Evolutionary conservation across 2,113 vertebrate genomes (phyloP).

Genomic region (Leptodactylus fuscus): DNA sequence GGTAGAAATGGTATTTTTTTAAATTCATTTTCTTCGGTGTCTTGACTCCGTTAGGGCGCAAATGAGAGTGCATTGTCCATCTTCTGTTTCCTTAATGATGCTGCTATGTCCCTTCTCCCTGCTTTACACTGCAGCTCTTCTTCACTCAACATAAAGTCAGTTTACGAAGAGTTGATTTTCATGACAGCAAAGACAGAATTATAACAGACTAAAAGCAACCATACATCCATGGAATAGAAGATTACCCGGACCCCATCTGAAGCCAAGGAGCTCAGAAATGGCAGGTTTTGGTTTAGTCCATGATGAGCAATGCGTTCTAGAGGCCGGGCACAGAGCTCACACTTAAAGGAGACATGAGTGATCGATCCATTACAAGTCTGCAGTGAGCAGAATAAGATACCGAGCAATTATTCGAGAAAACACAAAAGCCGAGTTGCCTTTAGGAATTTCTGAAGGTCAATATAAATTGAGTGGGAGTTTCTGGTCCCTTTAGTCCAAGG

Average conservation of each 20-base stretch:
- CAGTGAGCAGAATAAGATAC: slow-evolving; percentile 11
- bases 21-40: too few relatives aligned
- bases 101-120: not conserved
- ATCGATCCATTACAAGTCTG: not conserved
- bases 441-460: slow-evolving; percentile 23
- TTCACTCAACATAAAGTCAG: too few relatives aligned
- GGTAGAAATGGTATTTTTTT: too few relatives aligned
- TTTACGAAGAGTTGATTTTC: not conserved
- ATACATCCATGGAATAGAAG: too few relatives aligned
- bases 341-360: slow-evolving; percentile 9
- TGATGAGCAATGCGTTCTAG: not conserved
- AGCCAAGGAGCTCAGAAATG: too few relatives aligned
- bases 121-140: slow-evolving; percentile 3
- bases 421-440: too few relatives aligned
- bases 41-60: too few relatives aligned
- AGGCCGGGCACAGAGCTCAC: not conserved
- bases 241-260: too few relatives aligned
- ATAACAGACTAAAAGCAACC: not conserved
- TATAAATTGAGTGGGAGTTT: not conserved
- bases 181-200: not conserved
- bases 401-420: too few relatives aligned
- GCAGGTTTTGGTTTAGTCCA: slow-evolving; percentile 6
- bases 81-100: not conserved
- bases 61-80: too few relatives aligned
- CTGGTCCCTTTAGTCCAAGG: not conserved